Evolutionary conservation across 2,113 vertebrate genomes (phyloP), one percentile per base, ranked within the genome.

Genomic region (Indicator maculatus): DNA sequence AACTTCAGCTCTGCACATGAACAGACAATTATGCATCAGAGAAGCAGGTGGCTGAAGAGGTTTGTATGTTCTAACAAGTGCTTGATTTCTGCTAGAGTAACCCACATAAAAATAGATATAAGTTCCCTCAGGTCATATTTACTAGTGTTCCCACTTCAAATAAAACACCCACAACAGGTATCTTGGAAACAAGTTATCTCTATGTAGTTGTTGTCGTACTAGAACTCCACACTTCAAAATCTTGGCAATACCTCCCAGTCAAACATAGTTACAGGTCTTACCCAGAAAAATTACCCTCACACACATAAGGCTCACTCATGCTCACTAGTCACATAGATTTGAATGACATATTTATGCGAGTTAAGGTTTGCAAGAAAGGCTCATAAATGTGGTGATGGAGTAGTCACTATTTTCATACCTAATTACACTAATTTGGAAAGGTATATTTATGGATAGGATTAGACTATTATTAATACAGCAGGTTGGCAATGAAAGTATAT

Each of bases 151-250:
- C 83, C 69, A 83, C 88, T 93, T 90, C 80, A 94, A 93, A 89
- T 50, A 88, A 79, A 95, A 91, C 91, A 93, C 90, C 91, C 88
- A 95, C 88, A 78, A 33, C 53, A 79, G 47, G 53, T 95, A 91
- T 88, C 93, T 94, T 88, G 50, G 88, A 95, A 96, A 94, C 70
- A 88, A 93, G 59, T 69, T 89, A 88, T 93, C 79, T 95, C 44
- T 23, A 13, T 56, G 44, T 67, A 33, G 91, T 90, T 78, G 39
- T 70, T 77, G 21, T 75, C 55, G 28, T 81, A 58, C 72, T 91
- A 71, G 56, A 65, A 81, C 88, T 90, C 80, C n/a, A 69, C 45
- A 31, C 58, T 67, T 64, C 2, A 21, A 93, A 95, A 81, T 69
- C 86, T 61, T 95, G 83, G 88, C 88, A 95, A 69, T 69, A 61